Evolutionary conservation across 1,140 invertebrate species (phyloP).

Genomic region (Trichonephila clavipes): DNA sequence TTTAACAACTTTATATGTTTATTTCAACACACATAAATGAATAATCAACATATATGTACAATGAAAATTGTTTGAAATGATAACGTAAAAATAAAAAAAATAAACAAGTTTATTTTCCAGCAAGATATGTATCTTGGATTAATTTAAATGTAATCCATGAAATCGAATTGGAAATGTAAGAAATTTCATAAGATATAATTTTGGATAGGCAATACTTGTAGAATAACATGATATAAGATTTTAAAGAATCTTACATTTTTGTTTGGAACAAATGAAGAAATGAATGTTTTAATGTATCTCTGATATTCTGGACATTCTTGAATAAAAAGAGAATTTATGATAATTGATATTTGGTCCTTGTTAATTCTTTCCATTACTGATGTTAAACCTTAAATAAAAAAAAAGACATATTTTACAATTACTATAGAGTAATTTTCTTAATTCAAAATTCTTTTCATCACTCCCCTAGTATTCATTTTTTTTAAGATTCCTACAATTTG

Average conservation of each 20-base stretch:
- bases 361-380: conserved; percentile 11
- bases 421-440: too few species aligned
- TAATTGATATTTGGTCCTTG: background rate
- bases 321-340: conserved; percentile 43
- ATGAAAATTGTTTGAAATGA: background rate
- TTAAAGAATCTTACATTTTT: conserved; percentile 27
- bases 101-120: too few species aligned
- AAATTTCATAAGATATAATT: background rate
- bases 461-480: too few species aligned
- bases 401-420: background rate
- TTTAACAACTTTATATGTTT: too few species aligned
- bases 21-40: too few species aligned
- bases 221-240: background rate
- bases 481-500: too few species aligned
- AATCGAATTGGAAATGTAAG: too few species aligned
- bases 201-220: background rate
- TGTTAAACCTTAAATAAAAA: background rate
- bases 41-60: too few species aligned
- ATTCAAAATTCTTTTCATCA: too few species aligned
- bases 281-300: conserved; percentile 15
- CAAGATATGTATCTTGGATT: too few species aligned
- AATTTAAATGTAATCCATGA: too few species aligned
- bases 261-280: background rate
- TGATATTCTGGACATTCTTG: conserved; percentile 48
- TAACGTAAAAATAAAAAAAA: too few species aligned